phyloP scores from a whole-genome alignment of 2,888 invertebrate genomes.

The Euplagia quadripunctaria region DNA sequence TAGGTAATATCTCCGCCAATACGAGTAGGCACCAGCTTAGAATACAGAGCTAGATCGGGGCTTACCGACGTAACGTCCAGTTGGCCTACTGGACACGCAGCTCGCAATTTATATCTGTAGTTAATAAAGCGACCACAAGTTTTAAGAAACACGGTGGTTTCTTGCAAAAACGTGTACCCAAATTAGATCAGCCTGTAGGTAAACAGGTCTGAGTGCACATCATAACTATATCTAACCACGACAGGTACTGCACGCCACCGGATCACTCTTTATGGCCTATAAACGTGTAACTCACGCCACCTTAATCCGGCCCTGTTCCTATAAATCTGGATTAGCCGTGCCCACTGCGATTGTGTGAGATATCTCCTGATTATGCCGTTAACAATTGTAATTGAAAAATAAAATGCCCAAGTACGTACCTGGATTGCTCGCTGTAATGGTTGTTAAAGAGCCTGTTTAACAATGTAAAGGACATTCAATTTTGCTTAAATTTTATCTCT shows the following conservation, averaged over 20 bases:
- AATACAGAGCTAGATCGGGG: background rate
- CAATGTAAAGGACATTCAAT: constrained; percentile 26
- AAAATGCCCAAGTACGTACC: constrained; percentile 64
- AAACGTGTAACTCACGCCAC: constrained; percentile 87
- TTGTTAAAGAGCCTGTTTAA: constrained; percentile 39
- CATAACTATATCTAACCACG: constrained; percentile 80
- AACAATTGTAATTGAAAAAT: constrained; percentile 87
- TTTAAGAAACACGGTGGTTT: background rate
- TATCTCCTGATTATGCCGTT: constrained; percentile 84
- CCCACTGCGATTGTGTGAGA: constrained; percentile 80
- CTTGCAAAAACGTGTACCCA: background rate
- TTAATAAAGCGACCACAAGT: background rate
- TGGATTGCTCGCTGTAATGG: constrained; percentile 42
- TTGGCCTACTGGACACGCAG: no score
- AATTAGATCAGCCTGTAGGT: constrained; percentile 57
- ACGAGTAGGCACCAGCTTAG: background rate
- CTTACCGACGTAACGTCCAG: no score
- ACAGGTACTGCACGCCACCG: constrained; percentile 83
- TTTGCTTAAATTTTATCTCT: background rate
- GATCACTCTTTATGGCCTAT: constrained; percentile 87
- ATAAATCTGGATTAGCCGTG: constrained; percentile 86
- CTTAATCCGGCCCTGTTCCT: constrained; percentile 84
- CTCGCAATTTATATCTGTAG: background rate
- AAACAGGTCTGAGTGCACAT: constrained; percentile 66
- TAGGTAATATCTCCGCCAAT: no score